A percentile compares a stretch with the other conserved stretches of the same genome.
phyloP scores from a whole-genome alignment of 2,797 vertebrate genomes.

The Prunella strophiata region DNA sequence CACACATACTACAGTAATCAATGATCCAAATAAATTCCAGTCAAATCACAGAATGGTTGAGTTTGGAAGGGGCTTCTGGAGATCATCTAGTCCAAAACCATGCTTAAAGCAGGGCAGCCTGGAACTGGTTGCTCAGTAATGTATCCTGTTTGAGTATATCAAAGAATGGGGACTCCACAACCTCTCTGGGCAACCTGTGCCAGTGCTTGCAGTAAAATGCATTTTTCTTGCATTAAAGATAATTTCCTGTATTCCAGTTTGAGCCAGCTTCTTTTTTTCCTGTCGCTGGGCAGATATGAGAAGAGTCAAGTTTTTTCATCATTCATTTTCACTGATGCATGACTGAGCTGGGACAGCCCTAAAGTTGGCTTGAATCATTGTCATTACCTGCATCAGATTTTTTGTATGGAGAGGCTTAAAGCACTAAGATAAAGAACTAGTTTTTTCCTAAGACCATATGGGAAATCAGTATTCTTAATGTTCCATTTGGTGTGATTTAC shows the following conservation, averaged over 20 bases:
- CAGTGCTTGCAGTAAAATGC: neutral
- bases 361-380: neutral
- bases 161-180: neutral
- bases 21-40: neutral
- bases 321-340: neutral
- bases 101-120: neutral
- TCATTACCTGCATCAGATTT: neutral
- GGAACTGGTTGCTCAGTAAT: neutral
- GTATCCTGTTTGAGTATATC: neutral
- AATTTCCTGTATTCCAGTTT: fast-evolving
- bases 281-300: neutral
- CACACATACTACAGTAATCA: neutral
- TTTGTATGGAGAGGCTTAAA: neutral
- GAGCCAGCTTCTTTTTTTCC: neutral
- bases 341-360: neutral
- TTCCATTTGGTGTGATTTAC: neutral
- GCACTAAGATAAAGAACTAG: neutral
- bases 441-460: neutral
- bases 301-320: neutral
- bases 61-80: neutral
- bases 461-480: neutral
- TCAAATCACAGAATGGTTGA: neutral
- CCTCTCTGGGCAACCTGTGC: neutral
- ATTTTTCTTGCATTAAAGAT: neutral
- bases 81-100: neutral